phyloP scores from a whole-genome alignment of 1,140 invertebrate genomes.

The Phymastichus coffea region DNA sequence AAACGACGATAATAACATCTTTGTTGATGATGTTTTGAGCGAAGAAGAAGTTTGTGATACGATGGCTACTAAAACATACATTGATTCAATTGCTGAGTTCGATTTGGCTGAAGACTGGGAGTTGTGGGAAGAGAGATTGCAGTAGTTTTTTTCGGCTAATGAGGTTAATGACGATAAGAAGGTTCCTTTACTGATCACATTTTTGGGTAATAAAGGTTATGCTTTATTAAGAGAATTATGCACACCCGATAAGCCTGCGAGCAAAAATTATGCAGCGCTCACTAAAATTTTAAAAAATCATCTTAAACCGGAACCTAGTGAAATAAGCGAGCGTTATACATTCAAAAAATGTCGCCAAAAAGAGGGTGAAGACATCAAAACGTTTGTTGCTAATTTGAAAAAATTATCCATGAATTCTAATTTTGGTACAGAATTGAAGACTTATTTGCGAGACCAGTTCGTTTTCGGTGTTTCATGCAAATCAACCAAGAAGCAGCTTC shows the following conservation, averaged over 20 bases:
- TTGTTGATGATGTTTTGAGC: too few relatives aligned
- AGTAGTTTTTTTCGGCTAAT: not conserved
- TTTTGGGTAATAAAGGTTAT: conserved; percentile 20
- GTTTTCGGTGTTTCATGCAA: conserved; percentile 9
- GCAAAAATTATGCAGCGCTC: not conserved
- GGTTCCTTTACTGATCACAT: conserved; percentile 10
- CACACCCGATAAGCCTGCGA: conserved; percentile 15
- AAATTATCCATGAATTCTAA: conserved; percentile 17
- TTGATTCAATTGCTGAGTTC: conserved; percentile 6
- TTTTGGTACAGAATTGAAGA: conserved; percentile 9
- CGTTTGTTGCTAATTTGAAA: conserved; percentile 18
- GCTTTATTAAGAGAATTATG: conserved; percentile 18
- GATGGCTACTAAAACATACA: too few relatives aligned
- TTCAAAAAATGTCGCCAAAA: conserved; percentile 14
- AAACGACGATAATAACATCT: too few relatives aligned
- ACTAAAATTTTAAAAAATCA: conserved; percentile 23
- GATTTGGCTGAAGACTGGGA: not conserved
- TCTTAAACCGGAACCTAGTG: conserved; percentile 7
- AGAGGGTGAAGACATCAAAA: conserved; percentile 9
- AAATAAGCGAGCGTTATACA: conserved; percentile 13
- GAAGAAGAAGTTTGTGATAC: too few relatives aligned
- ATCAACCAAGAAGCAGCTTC: not conserved
- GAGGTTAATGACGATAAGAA: not conserved
- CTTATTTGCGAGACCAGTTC: conserved; percentile 20
- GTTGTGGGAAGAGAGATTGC: not conserved